Evolutionary conservation across 2,113 vertebrate genomes (phyloP).

Genomic region (Craseonycteris thonglongyai): DNA sequence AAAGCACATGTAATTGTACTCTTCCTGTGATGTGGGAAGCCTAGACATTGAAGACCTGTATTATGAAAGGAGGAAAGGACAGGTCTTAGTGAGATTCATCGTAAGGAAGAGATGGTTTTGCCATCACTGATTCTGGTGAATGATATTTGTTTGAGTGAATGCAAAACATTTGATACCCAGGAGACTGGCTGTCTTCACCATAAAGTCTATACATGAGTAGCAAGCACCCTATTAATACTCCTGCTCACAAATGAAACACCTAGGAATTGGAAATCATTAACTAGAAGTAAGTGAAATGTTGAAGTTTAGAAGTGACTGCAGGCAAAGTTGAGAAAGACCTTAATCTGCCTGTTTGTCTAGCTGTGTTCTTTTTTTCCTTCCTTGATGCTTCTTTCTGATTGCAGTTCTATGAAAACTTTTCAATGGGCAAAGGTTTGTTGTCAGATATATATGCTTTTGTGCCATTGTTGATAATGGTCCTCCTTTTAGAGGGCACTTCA

Average conservation of each 20-base stretch:
- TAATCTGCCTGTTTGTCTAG: not conserved
- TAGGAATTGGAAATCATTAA: not conserved
- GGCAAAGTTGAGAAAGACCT: not conserved
- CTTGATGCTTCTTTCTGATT: not conserved
- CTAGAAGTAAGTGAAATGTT: not conserved
- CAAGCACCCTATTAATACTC: not conserved
- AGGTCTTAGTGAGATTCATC: not conserved
- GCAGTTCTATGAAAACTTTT: not conserved
- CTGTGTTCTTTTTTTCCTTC: not conserved
- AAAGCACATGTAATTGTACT: slow-evolving; percentile 57
- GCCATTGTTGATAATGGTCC: not conserved
- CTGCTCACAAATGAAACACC: not conserved
- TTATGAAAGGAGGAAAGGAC: not conserved
- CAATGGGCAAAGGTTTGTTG: not conserved
- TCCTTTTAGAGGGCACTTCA: not conserved
- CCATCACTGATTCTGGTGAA: not conserved
- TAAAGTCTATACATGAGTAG: not conserved
- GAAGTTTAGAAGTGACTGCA: not conserved
- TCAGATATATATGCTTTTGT: not conserved
- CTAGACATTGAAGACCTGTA: not conserved
- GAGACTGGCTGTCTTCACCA: not conserved
- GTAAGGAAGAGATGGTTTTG: not conserved
- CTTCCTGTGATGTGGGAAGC: slow-evolving; percentile 56
- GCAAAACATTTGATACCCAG: not conserved
- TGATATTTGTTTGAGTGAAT: not conserved